phyloP scores from a whole-genome alignment of 1,140 invertebrate species.

The Tetraneura akinire region DNA sequence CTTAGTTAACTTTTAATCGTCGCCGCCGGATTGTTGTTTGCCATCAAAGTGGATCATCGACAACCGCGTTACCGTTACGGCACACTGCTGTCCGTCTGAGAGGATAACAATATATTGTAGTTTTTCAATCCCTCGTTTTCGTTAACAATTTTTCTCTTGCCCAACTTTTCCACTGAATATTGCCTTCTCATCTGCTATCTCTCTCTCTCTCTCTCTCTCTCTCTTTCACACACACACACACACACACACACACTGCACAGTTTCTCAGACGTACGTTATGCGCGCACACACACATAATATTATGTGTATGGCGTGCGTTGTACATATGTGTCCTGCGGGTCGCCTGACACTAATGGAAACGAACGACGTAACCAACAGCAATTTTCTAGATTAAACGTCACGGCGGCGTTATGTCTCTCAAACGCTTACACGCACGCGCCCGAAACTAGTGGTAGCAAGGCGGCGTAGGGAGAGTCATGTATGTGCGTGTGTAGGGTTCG shows the following conservation, averaged over 20 bases:
- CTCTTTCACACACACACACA: not conserved
- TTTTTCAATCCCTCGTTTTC: not conserved
- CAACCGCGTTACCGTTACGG: not conserved
- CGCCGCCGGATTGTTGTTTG: constrained; percentile 1
- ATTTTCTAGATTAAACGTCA: constrained; percentile 55
- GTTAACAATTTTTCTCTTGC: constrained; percentile 5
- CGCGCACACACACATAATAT: not conserved
- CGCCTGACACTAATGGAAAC: constrained; percentile 54
- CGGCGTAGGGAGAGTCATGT: not conserved
- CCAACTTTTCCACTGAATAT: not conserved
- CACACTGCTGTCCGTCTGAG: too few relatives aligned
- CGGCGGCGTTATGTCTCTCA: constrained; percentile 24
- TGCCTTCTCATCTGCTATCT: too few relatives aligned
- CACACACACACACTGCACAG: not conserved
- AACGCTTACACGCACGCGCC: not conserved
- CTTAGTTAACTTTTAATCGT: constrained; percentile 34
- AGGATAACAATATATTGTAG: too few relatives aligned
- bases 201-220: not conserved
- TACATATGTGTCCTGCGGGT: constrained; percentile 53
- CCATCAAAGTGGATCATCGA: constrained; percentile 36
- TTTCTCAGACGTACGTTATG: not conserved
- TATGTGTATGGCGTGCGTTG: not conserved
- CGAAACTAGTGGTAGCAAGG: not conserved
- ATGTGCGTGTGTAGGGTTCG: constrained; percentile 10
- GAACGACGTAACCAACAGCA: constrained; percentile 54